Evolutionary conservation across 2,113 vertebrate genomes (phyloP), one percentile per base, ranked within the genome.

Genomic region (Acrocephalus arundinaceus): DNA sequence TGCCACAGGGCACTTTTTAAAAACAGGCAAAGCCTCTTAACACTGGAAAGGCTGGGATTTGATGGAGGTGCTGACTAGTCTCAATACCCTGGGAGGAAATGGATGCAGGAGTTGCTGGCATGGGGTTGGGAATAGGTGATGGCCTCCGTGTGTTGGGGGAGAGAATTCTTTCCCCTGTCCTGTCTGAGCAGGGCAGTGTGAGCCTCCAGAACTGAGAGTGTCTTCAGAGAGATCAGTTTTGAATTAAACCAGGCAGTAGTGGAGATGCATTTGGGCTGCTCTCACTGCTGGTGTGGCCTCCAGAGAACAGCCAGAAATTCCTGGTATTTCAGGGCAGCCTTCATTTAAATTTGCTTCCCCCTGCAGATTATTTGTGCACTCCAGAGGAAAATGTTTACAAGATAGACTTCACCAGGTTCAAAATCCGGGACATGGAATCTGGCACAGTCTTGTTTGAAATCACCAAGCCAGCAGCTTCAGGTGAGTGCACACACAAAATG

Each of bases 371-470:
- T 92, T 97, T 99, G 67, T 99, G 99, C 94, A 98, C 98, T 77
- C 99, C 99, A 2, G 99, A 99, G 94, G 99, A 99, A 97, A 99
- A 99, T 12, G 97, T 99, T 89, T 99, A 99, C 98, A 99, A 99
- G 98, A 99, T 99, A 35, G 99, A 99, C 97, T 99, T 99, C 97
- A 98, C 99, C 90, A 98, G 99, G 96, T 99, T 99, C 96, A 99
- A 99, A 98, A 99, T 99, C 97, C 98, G 99, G 15, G 99, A 99
- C 97, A 99, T 99, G 99, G 99, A 99, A 95, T 99, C 99, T 14
- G 99, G 99, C 87, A 99, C 99, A 0, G 98, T 99, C 70, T 98
- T 99, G 76, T 99, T 99, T 97, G 99, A 99, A 97, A 99, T 99
- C 94, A 99, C 99, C 73, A 99, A 99, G 91, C 99, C 99, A 37